Evolutionary conservation across 2,113 vertebrate genomes (phyloP).

Genomic region (Micromys minutus): DNA sequence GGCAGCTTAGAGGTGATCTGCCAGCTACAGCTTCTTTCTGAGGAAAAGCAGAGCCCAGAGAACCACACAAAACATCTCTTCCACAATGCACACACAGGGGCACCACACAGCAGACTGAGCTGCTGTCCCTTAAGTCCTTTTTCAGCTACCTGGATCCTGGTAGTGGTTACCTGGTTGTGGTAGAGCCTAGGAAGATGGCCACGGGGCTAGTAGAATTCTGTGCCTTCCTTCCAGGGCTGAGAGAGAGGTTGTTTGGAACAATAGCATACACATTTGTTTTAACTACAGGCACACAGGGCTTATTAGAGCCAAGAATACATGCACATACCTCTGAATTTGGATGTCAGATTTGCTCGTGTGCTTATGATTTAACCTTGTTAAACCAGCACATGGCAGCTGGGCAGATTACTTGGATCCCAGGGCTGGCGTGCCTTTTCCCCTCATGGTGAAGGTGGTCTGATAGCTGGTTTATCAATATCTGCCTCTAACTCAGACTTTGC

Average conservation of each 20-base stretch:
- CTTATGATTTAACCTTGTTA: background rate
- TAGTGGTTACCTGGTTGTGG: fast-evolving
- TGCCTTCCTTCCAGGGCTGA: background rate
- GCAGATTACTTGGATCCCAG: background rate
- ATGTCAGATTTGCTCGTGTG: background rate
- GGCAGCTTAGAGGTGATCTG: background rate
- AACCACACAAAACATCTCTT: background rate
- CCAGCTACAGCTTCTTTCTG: background rate
- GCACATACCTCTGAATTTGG: background rate
- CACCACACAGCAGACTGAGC: background rate
- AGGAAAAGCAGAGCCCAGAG: background rate
- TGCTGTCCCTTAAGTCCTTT: fast-evolving
- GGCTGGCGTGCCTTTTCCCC: fast-evolving
- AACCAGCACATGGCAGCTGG: background rate
- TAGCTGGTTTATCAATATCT: background rate
- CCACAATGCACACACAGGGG: background rate
- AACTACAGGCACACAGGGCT: background rate
- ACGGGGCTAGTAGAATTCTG: fast-evolving
- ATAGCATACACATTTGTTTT: background rate
- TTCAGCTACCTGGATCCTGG: background rate
- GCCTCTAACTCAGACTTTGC: background rate
- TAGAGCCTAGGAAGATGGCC: background rate
- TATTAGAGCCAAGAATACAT: background rate
- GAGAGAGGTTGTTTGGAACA: background rate
- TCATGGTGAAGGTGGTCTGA: background rate